Percentiles rank a stretch among this genome's conserved stretches.
Evolutionary conservation across 2,888 invertebrate genomes (phyloP).

Genomic region (Fissipunctia ypsillon): DNA sequence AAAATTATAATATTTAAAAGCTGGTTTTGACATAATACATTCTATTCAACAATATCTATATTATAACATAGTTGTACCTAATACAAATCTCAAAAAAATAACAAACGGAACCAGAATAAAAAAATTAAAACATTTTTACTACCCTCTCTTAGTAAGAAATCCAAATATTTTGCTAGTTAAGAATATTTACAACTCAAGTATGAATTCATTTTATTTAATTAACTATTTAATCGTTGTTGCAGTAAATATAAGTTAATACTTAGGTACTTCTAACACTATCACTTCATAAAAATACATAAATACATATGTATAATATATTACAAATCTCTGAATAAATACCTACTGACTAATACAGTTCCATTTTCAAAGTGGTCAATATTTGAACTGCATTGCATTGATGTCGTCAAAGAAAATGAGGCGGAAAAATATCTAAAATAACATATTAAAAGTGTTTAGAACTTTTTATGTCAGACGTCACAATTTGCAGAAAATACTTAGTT

Average conservation of each 20-base stretch:
- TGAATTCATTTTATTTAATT: conserved; percentile 26
- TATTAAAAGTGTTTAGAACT: neutral
- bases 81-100: conserved; percentile 14
- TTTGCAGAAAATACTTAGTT: conserved; percentile 7
- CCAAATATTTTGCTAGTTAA: conserved; percentile 19
- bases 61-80: neutral
- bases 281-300: conserved; percentile 26
- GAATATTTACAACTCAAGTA: conserved; percentile 17
- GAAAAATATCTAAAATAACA: conserved; percentile 14
- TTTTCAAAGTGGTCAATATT: conserved; percentile 13
- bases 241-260: conserved; percentile 46
- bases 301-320: conserved; percentile 35
- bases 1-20: conserved; percentile 20
- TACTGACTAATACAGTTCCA: conserved; percentile 26
- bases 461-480: neutral
- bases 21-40: neutral
- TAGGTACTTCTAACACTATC: conserved; percentile 41
- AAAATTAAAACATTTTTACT: neutral
- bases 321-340: conserved; percentile 43
- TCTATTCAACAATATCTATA: conserved; percentile 18
- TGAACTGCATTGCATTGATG: conserved; percentile 42
- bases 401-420: conserved; percentile 37
- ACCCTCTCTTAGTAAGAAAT: conserved; percentile 1
- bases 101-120: conserved; percentile 11
- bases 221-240: conserved; percentile 39